Conservation (phyloP, 2,888 invertebrate genomes). For the Diplazon laetatorius region DNA sequence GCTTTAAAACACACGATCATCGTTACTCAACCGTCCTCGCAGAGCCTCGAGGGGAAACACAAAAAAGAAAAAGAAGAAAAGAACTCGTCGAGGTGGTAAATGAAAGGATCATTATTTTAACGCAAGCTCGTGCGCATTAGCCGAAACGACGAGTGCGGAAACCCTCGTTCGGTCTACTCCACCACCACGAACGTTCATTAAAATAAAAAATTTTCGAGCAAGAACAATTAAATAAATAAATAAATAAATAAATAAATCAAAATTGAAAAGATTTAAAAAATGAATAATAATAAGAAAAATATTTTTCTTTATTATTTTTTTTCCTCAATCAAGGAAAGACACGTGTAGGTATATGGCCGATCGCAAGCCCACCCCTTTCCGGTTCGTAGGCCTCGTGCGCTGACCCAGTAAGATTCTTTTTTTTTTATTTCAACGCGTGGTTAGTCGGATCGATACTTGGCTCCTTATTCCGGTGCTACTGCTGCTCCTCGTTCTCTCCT, state of each 20-base stretch:
- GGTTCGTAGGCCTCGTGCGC: conserved; percentile 54
- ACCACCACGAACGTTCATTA: conserved; percentile 16
- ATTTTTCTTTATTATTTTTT: too few species aligned
- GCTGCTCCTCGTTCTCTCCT: conserved; percentile 17
- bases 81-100: not conserved
- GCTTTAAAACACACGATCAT: conserved; percentile 26
- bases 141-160: conserved; percentile 45
- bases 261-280: too few species aligned
- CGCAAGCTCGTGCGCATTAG: conserved; percentile 17
- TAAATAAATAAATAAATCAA: too few species aligned
- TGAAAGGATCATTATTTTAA: conserved; percentile 36
- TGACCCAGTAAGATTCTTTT: conserved; percentile 68
- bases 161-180: too few species aligned
- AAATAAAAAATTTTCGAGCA: conserved; percentile 32
- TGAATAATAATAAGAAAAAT: too few species aligned
- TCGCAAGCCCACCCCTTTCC: conserved; percentile 31
- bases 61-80: conserved; percentile 35
- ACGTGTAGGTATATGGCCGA: conserved; percentile 46
- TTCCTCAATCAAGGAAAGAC: conserved; percentile 39
- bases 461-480: conserved; percentile 49
- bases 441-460: conserved; percentile 66
- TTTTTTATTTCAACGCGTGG: conserved; percentile 67
- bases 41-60: too few species aligned
- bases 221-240: not conserved
- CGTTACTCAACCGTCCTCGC: conserved; percentile 5